Percentiles rank a stretch among this genome's conserved stretches.
These are phyloP conservation scores for Alcedo quadribrachys DNA, from an alignment of 2,797 vertebrate genomes.

Conservation along the genomic window DNA sequence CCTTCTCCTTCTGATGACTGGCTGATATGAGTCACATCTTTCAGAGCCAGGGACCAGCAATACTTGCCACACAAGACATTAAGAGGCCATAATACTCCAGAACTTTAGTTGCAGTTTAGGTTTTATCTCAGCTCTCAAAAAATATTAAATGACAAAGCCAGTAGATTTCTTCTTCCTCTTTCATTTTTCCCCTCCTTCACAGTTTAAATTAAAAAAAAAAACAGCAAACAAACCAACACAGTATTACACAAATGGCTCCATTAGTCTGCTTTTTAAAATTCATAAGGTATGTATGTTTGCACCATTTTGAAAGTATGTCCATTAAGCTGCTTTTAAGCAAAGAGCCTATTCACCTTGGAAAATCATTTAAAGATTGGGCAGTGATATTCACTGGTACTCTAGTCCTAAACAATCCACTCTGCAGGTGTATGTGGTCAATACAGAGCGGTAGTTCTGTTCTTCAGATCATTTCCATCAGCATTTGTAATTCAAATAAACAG, in stretches of 20 bases:
- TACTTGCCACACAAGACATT: conserved; percentile 1
- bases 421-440: not conserved
- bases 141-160: not conserved
- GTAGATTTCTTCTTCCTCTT: not conserved
- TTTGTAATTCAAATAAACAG: conserved; percentile 25
- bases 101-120: not conserved
- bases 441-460: not conserved
- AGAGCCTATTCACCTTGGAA: not conserved
- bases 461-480: not conserved
- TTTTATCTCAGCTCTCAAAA: not conserved
- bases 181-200: not conserved
- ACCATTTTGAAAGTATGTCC: not conserved
- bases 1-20: conserved; percentile 8
- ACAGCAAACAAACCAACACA: not conserved
- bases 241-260: not conserved
- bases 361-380: not conserved
- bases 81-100: not conserved
- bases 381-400: not conserved
- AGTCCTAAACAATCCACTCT: not conserved
- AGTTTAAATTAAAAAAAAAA: not conserved
- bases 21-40: conserved; percentile 43
- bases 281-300: not conserved
- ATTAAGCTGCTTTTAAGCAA: conserved; percentile 26
- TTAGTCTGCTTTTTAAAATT: conserved; percentile 15
- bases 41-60: not conserved